phyloP scores from a whole-genome alignment of 2,113 vertebrate species.

The Spermophilus dauricus region DNA sequence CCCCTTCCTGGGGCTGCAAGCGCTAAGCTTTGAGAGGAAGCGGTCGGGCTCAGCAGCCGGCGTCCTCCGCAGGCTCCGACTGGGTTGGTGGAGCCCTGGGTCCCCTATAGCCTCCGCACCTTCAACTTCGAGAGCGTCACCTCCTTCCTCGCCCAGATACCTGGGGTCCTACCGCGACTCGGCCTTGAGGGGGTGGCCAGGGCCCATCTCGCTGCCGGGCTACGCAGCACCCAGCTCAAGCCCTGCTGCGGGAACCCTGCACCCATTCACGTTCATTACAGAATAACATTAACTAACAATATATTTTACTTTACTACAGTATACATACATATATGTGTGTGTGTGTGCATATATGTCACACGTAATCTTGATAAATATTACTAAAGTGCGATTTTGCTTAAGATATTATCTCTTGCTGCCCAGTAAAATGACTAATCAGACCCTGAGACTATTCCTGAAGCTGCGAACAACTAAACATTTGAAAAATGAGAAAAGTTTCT shows the following conservation, averaged over 20 bases:
- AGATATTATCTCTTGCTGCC: neutral
- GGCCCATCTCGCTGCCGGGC: too few relatives aligned
- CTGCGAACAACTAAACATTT: neutral
- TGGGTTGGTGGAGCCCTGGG: too few relatives aligned
- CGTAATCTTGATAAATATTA: neutral
- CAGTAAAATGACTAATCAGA: neutral
- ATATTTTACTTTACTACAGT: neutral
- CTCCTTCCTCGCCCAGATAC: neutral
- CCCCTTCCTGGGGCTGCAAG: neutral
- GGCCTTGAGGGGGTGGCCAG: too few relatives aligned
- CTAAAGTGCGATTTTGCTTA: neutral
- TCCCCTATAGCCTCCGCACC: neutral
- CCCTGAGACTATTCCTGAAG: neutral
- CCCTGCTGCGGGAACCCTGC: too few relatives aligned
- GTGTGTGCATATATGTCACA: neutral
- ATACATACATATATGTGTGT: neutral
- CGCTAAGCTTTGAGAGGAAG: too few relatives aligned
- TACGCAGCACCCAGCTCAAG: too few relatives aligned
- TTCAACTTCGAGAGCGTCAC: neutral
- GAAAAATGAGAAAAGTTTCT: neutral
- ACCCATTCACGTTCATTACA: too few relatives aligned
- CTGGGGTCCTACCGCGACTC: too few relatives aligned
- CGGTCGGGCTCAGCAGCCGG: too few relatives aligned
- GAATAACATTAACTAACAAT: neutral
- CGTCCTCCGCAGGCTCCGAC: neutral